Conservation (phyloP, 2,113 vertebrate genomes). For the Alligator mississippiensis region DNA sequence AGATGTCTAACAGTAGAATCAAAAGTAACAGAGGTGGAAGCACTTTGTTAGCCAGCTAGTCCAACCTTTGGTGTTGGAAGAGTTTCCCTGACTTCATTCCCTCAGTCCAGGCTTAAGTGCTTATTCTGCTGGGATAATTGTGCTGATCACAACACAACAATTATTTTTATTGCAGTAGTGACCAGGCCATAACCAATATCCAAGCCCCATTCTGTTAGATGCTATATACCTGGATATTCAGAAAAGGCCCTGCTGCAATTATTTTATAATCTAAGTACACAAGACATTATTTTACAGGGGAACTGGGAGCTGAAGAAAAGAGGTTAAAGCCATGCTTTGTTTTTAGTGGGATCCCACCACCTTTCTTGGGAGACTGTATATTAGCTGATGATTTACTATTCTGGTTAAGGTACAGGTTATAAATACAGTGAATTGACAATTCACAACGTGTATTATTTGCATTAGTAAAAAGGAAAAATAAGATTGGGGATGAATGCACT, state of each 20-base stretch:
- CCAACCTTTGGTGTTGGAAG: not conserved
- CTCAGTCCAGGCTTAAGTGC: not conserved
- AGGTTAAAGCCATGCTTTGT: not conserved
- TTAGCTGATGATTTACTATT: not conserved
- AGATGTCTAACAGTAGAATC: not conserved
- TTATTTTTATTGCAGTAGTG: not conserved
- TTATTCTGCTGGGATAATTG: not conserved
- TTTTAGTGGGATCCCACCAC: not conserved
- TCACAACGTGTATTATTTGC: not conserved
- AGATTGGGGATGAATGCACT: not conserved
- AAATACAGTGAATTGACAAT: not conserved
- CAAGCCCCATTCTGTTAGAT: not conserved
- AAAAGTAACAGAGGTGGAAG: not conserved
- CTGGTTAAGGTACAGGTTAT: not conserved
- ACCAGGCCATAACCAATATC: not conserved
- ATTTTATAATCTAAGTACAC: not conserved
- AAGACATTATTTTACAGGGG: not conserved
- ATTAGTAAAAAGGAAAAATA: not conserved
- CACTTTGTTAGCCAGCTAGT: not conserved
- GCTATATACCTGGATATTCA: accelerated
- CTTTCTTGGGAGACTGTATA: not conserved
- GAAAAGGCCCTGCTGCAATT: not conserved
- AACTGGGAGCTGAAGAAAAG: not conserved
- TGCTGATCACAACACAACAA: not conserved
- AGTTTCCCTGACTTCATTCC: not conserved